Percentiles rank a stretch among this genome's conserved stretches.
These are phyloP conservation scores for Dasysyrphus albostriatus DNA, from an alignment of 2,888 invertebrate genomes.

Conservation along the genomic window DNA sequence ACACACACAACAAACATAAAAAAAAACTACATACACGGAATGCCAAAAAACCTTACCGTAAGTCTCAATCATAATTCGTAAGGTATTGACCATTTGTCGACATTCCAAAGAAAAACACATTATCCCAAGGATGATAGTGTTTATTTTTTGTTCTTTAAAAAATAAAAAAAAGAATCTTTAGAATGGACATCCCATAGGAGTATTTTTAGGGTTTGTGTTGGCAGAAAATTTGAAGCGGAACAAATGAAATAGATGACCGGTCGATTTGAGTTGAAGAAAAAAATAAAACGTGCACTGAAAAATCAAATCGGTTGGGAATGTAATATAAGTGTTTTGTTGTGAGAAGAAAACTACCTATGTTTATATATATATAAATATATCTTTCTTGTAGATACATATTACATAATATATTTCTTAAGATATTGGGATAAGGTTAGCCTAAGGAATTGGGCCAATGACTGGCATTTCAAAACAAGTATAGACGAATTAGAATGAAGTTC, in stretches of 20 bases:
- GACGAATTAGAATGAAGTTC: neutral
- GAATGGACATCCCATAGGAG: constrained; percentile 32
- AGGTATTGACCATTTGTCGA: constrained; percentile 62
- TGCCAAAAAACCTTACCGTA: constrained; percentile 43
- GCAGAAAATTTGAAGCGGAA: constrained; percentile 50
- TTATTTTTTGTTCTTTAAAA: constrained; percentile 29
- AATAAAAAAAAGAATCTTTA: constrained; percentile 16
- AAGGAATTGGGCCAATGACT: neutral
- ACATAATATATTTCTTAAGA: neutral
- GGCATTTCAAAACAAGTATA: neutral
- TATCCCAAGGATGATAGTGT: constrained; percentile 39
- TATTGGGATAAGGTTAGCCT: neutral
- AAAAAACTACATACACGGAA: neutral
- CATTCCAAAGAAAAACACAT: constrained; percentile 43
- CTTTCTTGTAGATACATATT: neutral
- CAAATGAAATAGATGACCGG: constrained; percentile 59
- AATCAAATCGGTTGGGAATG: constrained; percentile 50
- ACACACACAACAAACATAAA: neutral
- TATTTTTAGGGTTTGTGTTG: constrained; percentile 34
- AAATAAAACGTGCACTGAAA: constrained; percentile 29
- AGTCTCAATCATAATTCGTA: constrained; percentile 63
- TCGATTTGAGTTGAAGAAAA: constrained; percentile 33
- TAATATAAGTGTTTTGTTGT: constrained; percentile 53
- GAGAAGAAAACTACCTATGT: constrained; percentile 1
- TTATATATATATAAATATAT: neutral